phyloP scores from a whole-genome alignment of 2,888 invertebrate genomes.

The Gisinianus flammeolus region DNA sequence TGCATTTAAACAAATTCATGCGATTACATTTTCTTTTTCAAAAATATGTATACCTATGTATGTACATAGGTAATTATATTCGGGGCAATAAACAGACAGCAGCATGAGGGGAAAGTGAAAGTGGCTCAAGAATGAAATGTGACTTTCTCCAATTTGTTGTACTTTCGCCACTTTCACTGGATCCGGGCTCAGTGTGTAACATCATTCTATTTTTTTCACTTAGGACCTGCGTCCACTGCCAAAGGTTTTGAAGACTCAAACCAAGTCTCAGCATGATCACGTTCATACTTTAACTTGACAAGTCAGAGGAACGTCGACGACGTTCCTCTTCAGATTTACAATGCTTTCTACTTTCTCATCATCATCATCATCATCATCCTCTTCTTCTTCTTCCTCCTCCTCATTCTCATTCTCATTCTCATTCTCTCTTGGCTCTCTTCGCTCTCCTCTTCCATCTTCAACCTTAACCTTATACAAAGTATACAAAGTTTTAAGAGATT shows the following conservation, averaged over 20 bases:
- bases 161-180: too few species aligned
- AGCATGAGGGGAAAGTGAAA: too few species aligned
- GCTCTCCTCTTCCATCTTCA: background rate
- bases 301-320: background rate
- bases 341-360: background rate
- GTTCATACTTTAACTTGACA: background rate
- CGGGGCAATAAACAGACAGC: too few species aligned
- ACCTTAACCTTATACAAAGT: too few species aligned
- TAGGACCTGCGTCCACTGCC: background rate
- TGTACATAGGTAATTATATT: too few species aligned
- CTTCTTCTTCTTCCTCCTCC: background rate
- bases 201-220: background rate
- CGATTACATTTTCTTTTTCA: too few species aligned
- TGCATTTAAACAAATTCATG: too few species aligned
- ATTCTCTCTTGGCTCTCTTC: background rate
- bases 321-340: background rate
- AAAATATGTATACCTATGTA: too few species aligned
- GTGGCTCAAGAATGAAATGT: too few species aligned
- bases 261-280: background rate
- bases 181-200: too few species aligned
- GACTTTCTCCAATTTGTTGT: too few species aligned
- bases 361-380: background rate
- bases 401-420: background rate
- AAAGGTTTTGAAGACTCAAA: background rate
- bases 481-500: too few species aligned